Percentiles rank a stretch among this genome's conserved stretches.
Conservation (phyloP, 2,888 invertebrate genomes). For the Leptura quadrifasciata region DNA sequence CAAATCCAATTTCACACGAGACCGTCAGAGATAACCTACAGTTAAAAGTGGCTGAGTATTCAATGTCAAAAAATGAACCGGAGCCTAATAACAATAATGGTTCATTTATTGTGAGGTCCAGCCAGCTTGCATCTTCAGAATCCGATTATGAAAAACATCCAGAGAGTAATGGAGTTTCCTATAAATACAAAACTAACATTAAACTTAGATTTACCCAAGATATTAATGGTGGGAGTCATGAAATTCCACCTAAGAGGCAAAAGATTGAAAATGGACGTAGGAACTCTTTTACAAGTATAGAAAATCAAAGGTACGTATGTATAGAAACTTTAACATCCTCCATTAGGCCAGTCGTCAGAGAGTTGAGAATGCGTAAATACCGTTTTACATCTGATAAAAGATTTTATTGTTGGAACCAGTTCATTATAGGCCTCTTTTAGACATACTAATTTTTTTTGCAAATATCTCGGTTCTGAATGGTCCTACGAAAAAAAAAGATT, state of each 20-base stretch:
- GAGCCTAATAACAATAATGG: constrained; percentile 60
- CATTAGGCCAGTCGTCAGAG: too few relatives aligned
- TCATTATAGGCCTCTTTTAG: too few relatives aligned
- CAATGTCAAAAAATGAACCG: constrained; percentile 55
- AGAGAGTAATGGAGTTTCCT: constrained; percentile 74
- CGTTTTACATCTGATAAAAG: too few relatives aligned
- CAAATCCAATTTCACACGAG: constrained; percentile 50
- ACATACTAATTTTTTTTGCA: too few relatives aligned
- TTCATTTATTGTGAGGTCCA: constrained; percentile 43
- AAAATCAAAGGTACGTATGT: constrained; percentile 73
- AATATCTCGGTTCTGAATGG: too few relatives aligned
- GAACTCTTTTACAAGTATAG: constrained; percentile 71
- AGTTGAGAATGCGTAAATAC: too few relatives aligned
- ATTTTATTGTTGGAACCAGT: too few relatives aligned
- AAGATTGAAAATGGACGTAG: constrained; percentile 64
- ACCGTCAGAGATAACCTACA: constrained; percentile 66
- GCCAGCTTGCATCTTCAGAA: constrained; percentile 43
- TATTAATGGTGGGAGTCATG: constrained; percentile 69
- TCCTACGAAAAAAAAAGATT: too few relatives aligned
- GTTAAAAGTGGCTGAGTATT: constrained; percentile 51
- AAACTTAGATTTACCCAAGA: constrained; percentile 85
- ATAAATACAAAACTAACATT: constrained; percentile 96
- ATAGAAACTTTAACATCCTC: too few relatives aligned
- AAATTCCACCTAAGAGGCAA: constrained; percentile 60
- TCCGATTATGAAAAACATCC: constrained; percentile 67